Percentiles rank a stretch among this genome's conserved stretches.
Evolutionary conservation across 2,113 vertebrate genomes (phyloP).

Genomic region (Dolichotis patagonum): DNA sequence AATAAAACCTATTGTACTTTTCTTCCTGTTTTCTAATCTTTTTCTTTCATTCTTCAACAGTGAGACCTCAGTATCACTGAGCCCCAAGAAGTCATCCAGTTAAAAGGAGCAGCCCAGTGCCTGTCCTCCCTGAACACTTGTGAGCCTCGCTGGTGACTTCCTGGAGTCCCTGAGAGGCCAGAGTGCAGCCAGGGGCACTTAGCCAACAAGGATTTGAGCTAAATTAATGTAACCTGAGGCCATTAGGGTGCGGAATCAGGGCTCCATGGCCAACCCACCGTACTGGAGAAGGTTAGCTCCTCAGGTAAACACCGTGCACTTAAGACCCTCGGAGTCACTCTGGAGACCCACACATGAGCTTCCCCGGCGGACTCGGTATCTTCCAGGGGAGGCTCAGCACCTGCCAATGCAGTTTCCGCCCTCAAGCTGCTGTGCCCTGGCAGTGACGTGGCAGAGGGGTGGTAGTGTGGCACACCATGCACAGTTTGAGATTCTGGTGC

Average conservation of each 20-base stretch:
- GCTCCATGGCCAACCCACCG: background rate
- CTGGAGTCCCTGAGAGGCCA: no score
- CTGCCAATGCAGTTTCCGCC: background rate
- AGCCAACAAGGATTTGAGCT: background rate
- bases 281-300: background rate
- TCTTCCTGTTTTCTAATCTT: background rate
- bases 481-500: constrained; percentile 14
- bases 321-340: background rate
- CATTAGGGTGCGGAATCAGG: background rate
- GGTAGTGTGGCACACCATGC: background rate
- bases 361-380: background rate
- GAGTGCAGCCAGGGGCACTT: background rate
- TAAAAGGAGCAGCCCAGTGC: background rate
- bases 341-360: background rate
- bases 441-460: background rate
- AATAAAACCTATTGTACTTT: constrained; percentile 14
- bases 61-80: background rate
- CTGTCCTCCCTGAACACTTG: background rate
- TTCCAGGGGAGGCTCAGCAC: background rate
- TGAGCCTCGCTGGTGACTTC: background rate
- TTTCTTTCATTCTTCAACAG: background rate
- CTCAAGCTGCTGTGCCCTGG: background rate
- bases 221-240: background rate
- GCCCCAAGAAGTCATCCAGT: background rate
- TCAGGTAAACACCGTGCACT: background rate